Evolutionary conservation across 2,888 invertebrate species (phyloP).

Genomic region (Agrilus mali): DNA sequence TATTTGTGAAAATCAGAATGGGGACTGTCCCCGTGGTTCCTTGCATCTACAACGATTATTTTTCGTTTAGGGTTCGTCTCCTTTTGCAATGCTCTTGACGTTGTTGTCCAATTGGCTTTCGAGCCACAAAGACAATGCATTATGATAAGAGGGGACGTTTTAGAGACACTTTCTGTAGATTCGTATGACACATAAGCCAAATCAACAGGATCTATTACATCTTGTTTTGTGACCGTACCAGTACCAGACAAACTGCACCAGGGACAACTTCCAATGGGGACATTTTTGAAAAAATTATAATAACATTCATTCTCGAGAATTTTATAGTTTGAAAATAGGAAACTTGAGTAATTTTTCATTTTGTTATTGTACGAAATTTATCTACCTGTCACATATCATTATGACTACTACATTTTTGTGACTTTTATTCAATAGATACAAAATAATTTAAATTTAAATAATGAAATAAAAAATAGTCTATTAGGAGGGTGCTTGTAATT

Average conservation of each 20-base stretch:
- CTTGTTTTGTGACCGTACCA: background rate
- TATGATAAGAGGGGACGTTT: constrained; percentile 56
- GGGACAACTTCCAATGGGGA: too few species aligned
- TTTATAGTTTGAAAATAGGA: too few species aligned
- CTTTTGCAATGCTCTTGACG: constrained; percentile 57
- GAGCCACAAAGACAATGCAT: constrained; percentile 81
- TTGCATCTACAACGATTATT: constrained; percentile 72
- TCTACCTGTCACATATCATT: too few species aligned
- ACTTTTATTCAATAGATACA: too few species aligned
- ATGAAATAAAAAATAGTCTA: too few species aligned
- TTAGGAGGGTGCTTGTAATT: too few species aligned
- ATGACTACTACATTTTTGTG: too few species aligned
- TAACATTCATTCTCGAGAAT: too few species aligned
- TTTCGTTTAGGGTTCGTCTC: constrained; percentile 52
- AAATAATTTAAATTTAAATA: too few species aligned
- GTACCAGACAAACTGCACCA: too few species aligned
- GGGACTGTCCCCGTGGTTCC: constrained; percentile 93
- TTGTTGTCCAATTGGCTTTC: constrained; percentile 74
- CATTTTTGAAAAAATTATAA: too few species aligned
- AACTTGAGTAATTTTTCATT: background rate
- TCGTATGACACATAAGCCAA: constrained; percentile 51
- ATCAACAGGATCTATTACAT: constrained; percentile 34
- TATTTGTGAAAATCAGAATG: constrained; percentile 65
- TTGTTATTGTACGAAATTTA: background rate
- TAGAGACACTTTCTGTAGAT: constrained; percentile 15